Evolutionary conservation across 2,113 vertebrate species (phyloP), one percentile per base, ranked within the genome.

Genomic region (Grantiella picta): DNA sequence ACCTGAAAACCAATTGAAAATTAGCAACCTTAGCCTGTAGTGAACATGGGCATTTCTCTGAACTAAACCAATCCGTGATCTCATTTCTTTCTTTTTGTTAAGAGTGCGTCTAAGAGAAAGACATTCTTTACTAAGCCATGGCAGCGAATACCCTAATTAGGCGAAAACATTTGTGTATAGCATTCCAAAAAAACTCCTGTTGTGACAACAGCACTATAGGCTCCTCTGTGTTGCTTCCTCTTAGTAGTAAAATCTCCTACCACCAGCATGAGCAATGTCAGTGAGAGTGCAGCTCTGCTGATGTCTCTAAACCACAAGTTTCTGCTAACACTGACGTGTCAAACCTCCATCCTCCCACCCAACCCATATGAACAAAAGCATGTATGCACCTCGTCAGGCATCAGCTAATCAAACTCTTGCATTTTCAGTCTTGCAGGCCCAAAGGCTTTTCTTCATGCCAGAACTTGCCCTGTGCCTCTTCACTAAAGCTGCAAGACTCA

Each of bases 171-270:
- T 57, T 60, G 11, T 16, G 7, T 63, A 13, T 10, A 21, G 27
- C 11, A 42, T 42, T 75, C 31, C 81, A 91, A 56, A 53, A 91
- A 81, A 91, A 54, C n/a, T 40, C 31, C 12, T 2, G 21, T 24
- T 19, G 44, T 22, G 29, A 35, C 31, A 73, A n/a, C 47, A 76
- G 35, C 0, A 0, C 77, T 42, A 10, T 1, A 17, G 38, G 47
- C 36, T 72, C 36, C 71, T 54, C 33, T 27, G 1, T 29, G n/a
- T 23, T 82, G 33, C 57, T 75, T 72, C 63, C n/a, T 36, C 40
- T 1, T 2, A 53, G 14, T 9, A 86, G 11, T 22, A 68, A 56
- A 87, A 63, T 28, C 71, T 8, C 61, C 65, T n/a, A 7, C 31
- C 25, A 35, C 24, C 7, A n/a, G 56, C 79, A 68, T 15, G 36